Base-by-base conservation (phyloP, 2,113 vertebrate genomes). In the Glareola pratincola region DNA sequence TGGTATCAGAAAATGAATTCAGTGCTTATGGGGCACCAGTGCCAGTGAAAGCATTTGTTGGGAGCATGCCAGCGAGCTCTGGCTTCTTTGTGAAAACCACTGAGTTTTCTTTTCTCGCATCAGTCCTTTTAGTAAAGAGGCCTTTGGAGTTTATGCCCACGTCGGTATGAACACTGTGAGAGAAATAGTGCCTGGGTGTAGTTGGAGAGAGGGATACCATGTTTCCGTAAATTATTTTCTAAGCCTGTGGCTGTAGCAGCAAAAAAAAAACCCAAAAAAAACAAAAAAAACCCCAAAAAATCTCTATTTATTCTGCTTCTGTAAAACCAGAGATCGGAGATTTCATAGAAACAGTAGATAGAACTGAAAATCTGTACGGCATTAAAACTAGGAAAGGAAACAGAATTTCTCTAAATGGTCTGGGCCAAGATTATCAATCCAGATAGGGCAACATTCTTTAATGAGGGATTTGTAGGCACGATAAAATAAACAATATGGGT, bases 1-100 rank as follows among this genome's bases (percentile, higher is more conserved):
- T 85, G 90, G 90, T 94, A 95, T 79, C 78, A 85, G 79, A 91
- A 95, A 97, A 96, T 15, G 2, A 95, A 93, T 87, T 92, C 74
- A 32, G 89, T 48, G 73, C 92, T 95, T 96, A 95, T 93, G 91
- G 94, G 91, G 92, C 87, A 96, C 64, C 73, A 82, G 68, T 53
- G 83, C 69, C 91, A 90, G 67, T 83, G 83, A 84, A 94, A 96
- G 79, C 93, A 54, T 90, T 82, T 80, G 21, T 14, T 83, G 81
- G 73, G 87, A 93, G 45, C 18, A 0, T 16, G 90, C 90, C 93
- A 96, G 75, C 0, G 0, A 77, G 90, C 59, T 71, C 78, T 90
- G 92, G 62, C 78, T 96, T 91, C 74, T 69, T 92, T 50, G 47
- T 88, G 82, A 85, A 96, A 90, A 90, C 59, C 56, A 68, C 51